Evolutionary conservation across 2,888 invertebrate species (phyloP).

Genomic region (Spodoptera littoralis): DNA sequence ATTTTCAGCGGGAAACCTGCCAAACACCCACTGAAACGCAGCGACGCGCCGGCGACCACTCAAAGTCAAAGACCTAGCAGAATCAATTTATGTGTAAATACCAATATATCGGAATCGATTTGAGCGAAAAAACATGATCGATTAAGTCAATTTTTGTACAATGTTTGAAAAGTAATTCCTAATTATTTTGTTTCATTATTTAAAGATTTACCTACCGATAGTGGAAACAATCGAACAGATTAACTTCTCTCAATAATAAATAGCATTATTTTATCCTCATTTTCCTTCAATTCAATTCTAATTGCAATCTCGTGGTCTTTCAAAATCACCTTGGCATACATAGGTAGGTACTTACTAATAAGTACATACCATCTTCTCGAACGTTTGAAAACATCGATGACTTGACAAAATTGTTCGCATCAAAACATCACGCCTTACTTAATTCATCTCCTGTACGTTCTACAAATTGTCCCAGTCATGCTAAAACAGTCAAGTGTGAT

Average conservation of each 20-base stretch:
- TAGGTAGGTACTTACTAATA: too few relatives aligned
- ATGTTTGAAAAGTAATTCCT: too few relatives aligned
- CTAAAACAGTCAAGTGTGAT: slow-evolving; percentile 5
- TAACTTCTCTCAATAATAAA: not conserved
- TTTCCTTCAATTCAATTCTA: too few relatives aligned
- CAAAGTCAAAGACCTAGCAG: slow-evolving; percentile 59
- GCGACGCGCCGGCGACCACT: slow-evolving; percentile 4
- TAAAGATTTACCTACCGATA: not conserved
- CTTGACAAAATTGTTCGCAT: slow-evolving; percentile 14
- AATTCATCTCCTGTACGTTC: slow-evolving; percentile 4
- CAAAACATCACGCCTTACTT: not conserved
- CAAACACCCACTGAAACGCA: slow-evolving; percentile 49
- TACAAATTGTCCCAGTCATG: slow-evolving; percentile 20
- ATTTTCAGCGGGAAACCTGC: slow-evolving; percentile 56
- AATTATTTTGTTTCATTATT: too few relatives aligned
- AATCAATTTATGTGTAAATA: slow-evolving; percentile 16
- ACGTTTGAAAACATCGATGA: slow-evolving; percentile 12
- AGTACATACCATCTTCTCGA: slow-evolving; percentile 1
- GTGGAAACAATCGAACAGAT: too few relatives aligned
- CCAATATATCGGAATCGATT: slow-evolving; percentile 16
- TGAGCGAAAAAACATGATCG: slow-evolving; percentile 33
- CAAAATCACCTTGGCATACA: too few relatives aligned
- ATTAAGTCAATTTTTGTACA: slow-evolving; percentile 6
- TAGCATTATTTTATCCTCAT: too few relatives aligned
- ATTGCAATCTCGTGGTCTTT: too few relatives aligned